A percentile compares a stretch with the other conserved stretches of the same genome.
These are phyloP conservation scores for Resseliella maxima DNA, from an alignment of 2,888 invertebrate species.

Conservation along the genomic window DNA sequence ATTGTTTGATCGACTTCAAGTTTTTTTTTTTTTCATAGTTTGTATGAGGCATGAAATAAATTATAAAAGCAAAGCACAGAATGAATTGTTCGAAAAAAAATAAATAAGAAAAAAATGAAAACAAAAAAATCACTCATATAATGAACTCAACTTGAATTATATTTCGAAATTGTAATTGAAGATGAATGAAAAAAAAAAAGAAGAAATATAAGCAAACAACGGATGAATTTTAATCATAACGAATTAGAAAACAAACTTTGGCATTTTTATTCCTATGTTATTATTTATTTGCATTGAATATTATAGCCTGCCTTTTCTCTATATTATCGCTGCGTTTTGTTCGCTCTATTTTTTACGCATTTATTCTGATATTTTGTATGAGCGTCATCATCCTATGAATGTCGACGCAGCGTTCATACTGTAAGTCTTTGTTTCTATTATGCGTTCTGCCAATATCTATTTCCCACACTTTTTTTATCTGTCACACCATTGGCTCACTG, in stretches of 20 bases:
- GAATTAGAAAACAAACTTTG: background rate
- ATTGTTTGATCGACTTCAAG: constrained; percentile 42
- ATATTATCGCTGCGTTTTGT: no score
- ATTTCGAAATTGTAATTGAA: constrained; percentile 31
- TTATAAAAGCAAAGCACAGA: background rate
- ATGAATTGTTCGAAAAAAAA: constrained; percentile 9
- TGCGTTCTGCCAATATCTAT: no score
- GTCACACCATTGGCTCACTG: no score
- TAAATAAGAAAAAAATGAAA: background rate
- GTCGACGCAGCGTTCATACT: no score
- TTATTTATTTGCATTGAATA: no score
- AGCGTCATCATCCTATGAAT: no score
- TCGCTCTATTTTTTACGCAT: no score
- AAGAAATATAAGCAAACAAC: background rate
- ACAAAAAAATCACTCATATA: background rate
- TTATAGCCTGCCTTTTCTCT: no score
- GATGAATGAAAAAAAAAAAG: background rate
- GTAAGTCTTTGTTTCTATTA: no score
- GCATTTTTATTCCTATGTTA: background rate
- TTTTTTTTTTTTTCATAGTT: background rate
- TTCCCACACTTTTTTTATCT: no score
- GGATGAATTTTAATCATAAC: constrained; percentile 13
- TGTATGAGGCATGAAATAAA: background rate
- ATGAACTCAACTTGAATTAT: constrained; percentile 36
- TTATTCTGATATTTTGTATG: no score